These are phyloP conservation scores for Diarsia dahlii DNA, from an alignment of 2,888 invertebrate species.

Conservation along the genomic window DNA sequence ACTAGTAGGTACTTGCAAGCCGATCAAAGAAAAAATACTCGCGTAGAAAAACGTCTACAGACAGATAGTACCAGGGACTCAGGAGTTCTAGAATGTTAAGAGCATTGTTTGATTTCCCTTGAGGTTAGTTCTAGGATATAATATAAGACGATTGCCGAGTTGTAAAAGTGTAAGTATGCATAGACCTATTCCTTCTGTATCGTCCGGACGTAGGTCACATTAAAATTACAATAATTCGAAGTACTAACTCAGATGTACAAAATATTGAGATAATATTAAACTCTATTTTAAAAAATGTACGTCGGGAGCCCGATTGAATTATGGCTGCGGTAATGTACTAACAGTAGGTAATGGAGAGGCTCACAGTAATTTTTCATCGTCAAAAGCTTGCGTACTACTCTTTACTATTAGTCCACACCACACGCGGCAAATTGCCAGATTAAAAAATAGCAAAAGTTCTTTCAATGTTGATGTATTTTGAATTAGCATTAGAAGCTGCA, in stretches of 20 bases:
- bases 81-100: background rate
- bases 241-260: background rate
- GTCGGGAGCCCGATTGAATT: conserved; percentile 49
- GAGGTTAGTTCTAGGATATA: conserved; percentile 33
- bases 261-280: background rate
- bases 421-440: conserved; percentile 28
- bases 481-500: background rate
- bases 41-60: background rate
- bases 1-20: background rate
- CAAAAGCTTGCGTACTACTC: too few relatives aligned
- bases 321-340: conserved; percentile 49
- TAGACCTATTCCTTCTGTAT: background rate
- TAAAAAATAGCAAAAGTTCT: conserved; percentile 6
- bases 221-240: conserved; percentile 3
- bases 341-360: conserved; percentile 40
- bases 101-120: conserved; percentile 46
- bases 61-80: conserved; percentile 10
- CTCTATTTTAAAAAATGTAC: conserved; percentile 35
- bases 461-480: conserved; percentile 3
- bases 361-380: conserved; percentile 51
- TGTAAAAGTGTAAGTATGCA: conserved; percentile 33
- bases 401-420: conserved; percentile 22
- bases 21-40: background rate
- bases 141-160: conserved; percentile 15
- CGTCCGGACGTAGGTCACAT: background rate